These are phyloP conservation scores for Stenodera caucasica DNA, from an alignment of 2,888 invertebrate genomes.

Conservation along the genomic window DNA sequence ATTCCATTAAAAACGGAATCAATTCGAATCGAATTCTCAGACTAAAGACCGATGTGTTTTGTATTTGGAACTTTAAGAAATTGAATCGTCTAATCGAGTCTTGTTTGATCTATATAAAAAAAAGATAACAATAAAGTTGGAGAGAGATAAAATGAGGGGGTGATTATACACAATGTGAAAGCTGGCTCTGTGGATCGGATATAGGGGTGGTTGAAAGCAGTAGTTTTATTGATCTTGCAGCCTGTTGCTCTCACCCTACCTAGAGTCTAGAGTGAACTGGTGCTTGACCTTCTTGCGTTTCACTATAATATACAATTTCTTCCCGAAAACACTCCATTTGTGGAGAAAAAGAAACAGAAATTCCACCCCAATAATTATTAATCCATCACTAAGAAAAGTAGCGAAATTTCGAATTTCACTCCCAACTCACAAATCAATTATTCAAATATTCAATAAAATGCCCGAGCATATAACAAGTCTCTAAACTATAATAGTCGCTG, in stretches of 20 bases:
- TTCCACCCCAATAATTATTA: too few species aligned
- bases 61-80: too few species aligned
- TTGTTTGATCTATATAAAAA: not conserved
- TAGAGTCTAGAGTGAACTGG: constrained; percentile 21
- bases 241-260: constrained; percentile 31
- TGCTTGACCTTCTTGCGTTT: constrained; percentile 23
- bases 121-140: not conserved
- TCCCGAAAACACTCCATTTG: not conserved
- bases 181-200: constrained; percentile 17
- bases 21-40: too few species aligned
- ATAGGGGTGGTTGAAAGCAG: constrained; percentile 22
- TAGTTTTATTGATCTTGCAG: constrained; percentile 33
- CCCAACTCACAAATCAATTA: too few species aligned
- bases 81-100: too few species aligned
- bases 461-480: too few species aligned
- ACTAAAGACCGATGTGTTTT: too few species aligned
- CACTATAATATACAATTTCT: constrained; percentile 5
- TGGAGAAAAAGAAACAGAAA: too few species aligned
- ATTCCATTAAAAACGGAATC: not conserved
- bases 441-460: too few species aligned
- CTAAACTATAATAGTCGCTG: not conserved
- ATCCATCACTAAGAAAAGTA: too few species aligned
- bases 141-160: not conserved
- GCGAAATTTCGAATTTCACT: too few species aligned
- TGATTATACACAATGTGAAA: constrained; percentile 12